Base-by-base conservation (phyloP, 2,888 invertebrate genomes). In the Drosophila pseudotalamancana region DNA sequence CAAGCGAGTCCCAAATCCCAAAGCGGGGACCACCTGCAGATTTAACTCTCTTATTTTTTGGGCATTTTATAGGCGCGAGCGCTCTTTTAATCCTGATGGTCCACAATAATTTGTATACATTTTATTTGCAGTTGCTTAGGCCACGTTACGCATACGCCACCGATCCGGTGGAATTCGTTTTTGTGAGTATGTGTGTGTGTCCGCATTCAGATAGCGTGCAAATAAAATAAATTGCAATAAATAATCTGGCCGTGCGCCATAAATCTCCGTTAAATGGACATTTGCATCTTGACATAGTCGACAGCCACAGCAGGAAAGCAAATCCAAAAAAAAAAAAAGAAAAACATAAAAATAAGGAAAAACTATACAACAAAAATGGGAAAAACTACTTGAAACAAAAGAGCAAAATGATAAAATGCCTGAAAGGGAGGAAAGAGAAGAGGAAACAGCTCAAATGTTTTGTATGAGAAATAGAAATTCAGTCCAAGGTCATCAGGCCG, bases 171-270 rank as follows among this genome's bases (percentile, higher is more conserved):
- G 32, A 9, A n/a, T n/a, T n/a, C n/a, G n/a, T n/a, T n/a, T n/a
- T n/a, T n/a, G n/a, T n/a, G n/a, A n/a, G n/a, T n/a, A n/a, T 27
- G 34, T 5, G 54, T 18, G 40, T 66, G 71, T 77, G 77, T 76
- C 62, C 71, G 60, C 51, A 62, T 69, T 45, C 77, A 82, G 89
- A 85, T 85, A 85, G 88, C 86, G 88, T 71, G 83, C 73, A 86
- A 85, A 85, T 87, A 88, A 88, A 88, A 86, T 83, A 86, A 86
- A 88, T 88, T 88, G 89, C 83, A 86, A 85, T 88, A 85, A 85
- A 85, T 85, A 88, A 85, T 86, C 84, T 68, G 68, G 60, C 72
- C 75, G 72, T 72, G 77, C 74, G 80, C 77, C 77, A 88, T 85
- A 85, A 85, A 85, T 85, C 89, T 85, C 84, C 67, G 80, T 88